Evolutionary conservation across 2,113 vertebrate genomes (phyloP), one percentile per base, ranked within the genome.

Genomic region (Hemiprocne comata): DNA sequence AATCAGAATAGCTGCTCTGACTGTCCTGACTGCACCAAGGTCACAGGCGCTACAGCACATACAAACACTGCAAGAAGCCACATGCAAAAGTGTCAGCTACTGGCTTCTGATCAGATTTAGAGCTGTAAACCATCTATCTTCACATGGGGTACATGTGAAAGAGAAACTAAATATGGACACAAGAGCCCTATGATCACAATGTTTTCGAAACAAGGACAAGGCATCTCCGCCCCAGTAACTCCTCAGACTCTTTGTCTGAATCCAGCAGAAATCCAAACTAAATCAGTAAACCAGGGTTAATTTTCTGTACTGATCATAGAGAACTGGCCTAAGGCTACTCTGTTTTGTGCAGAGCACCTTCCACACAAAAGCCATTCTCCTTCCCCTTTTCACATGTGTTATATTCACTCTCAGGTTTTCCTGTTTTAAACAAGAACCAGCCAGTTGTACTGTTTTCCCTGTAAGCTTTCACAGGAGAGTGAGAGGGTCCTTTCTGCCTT

Each of bases 1-100:
- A 89, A 77, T 89, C 66, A 92, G 75, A 76, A 44, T 65, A 72
- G 81, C 80, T 76, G 65, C 79, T 33, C 58, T 24, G 58, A 57
- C 87, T 90, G 71, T 70, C 81, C 87, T 76, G 33, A 58, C 65
- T 76, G 80, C 87, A 87, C 50, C 86, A 95, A 95, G 91, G 88
- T 96, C 91, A 89, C 66, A 54, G 31, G 46, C 67, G 44, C 57
- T 73, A 3, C 1, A 1, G 4, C 16, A 38, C 36, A 88, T n/a
- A 31, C 62, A 69, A 77, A 92, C 31, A 66, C 24, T 17, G 19
- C 36, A 61, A 15, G 85, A 55, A 79, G 1, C 6, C 38, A 87
- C 18, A 67, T 0, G 3, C 13, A 28, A 7, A 75, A 76, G 17
- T 33, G 46, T 44, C 44, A 72, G 16, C 67, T 61, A 64, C 14